A percentile compares a stretch with the other conserved stretches of the same genome.
phyloP scores from a whole-genome alignment of 2,113 vertebrate genomes.

The Neotoma lepida region DNA sequence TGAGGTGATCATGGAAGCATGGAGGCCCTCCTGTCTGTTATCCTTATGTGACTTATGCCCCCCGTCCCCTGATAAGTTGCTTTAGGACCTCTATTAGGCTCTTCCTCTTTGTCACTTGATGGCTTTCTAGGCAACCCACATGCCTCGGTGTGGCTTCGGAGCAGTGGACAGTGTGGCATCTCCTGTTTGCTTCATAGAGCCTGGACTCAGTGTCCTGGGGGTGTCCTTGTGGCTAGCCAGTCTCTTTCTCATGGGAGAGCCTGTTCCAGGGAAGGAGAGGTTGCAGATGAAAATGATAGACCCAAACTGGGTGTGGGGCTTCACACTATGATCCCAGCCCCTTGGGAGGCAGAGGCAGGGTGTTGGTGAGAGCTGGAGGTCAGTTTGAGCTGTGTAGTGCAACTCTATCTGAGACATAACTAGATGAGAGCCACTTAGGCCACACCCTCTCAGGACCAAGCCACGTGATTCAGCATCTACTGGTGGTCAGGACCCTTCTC shows the following conservation, averaged over 20 bases:
- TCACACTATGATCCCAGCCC: neutral
- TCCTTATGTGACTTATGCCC: too few relatives aligned
- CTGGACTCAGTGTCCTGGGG: neutral
- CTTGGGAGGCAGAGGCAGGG: neutral
- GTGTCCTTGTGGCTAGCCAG: neutral
- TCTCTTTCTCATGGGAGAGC: neutral
- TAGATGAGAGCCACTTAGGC: neutral
- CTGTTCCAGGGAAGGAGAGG: neutral
- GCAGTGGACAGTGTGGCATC: neutral
- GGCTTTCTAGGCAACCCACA: neutral
- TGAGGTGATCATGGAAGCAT: neutral
- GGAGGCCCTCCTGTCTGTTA: neutral
- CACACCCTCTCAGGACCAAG: neutral
- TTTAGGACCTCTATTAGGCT: too few relatives aligned
- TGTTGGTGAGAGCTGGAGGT: neutral
- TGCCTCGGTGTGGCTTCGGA: fast-evolving
- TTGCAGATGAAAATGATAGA: neutral
- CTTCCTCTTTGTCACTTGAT: neutral
- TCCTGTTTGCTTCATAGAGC: neutral
- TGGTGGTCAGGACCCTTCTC: neutral
- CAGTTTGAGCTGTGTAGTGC: neutral
- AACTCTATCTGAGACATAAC: too few relatives aligned
- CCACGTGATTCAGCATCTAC: neutral
- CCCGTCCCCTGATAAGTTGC: neutral
- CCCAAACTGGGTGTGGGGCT: neutral